phyloP scores from a whole-genome alignment of 2,113 vertebrate genomes.

The Periophthalmodon schlosseri region DNA sequence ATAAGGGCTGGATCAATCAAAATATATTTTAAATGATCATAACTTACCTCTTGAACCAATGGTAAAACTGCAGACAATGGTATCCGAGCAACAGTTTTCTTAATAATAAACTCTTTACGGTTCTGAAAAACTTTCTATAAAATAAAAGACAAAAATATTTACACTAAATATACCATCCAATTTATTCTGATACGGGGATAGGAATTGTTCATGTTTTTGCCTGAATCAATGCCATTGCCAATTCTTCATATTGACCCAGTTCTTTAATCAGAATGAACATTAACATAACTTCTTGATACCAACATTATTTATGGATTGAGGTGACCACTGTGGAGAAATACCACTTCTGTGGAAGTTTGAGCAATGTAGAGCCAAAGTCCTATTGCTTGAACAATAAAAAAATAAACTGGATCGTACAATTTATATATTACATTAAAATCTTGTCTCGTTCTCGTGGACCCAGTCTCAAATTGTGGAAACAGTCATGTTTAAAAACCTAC shows the following conservation, averaged over 20 bases:
- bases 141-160: not conserved
- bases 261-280: not conserved
- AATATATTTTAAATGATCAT: not conserved
- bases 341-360: not conserved
- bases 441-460: no score
- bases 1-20: not conserved
- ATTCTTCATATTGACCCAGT: no score
- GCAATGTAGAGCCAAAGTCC: not conserved
- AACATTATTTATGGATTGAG: no score
- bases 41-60: constrained; percentile 88
- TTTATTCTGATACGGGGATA: not conserved
- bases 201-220: not conserved
- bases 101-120: constrained; percentile 85
- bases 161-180: not conserved
- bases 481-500: no score
- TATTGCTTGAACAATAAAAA: not conserved
- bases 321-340: not conserved
- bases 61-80: constrained; percentile 90
- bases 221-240: no score
- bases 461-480: no score
- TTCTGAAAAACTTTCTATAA: constrained; percentile 93
- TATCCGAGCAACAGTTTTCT: constrained; percentile 90
- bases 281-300: not conserved
- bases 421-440: no score
- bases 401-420: no score